These are phyloP conservation scores for Calyptomena viridis DNA, from an alignment of 2,113 vertebrate species.

Conservation along the genomic window DNA sequence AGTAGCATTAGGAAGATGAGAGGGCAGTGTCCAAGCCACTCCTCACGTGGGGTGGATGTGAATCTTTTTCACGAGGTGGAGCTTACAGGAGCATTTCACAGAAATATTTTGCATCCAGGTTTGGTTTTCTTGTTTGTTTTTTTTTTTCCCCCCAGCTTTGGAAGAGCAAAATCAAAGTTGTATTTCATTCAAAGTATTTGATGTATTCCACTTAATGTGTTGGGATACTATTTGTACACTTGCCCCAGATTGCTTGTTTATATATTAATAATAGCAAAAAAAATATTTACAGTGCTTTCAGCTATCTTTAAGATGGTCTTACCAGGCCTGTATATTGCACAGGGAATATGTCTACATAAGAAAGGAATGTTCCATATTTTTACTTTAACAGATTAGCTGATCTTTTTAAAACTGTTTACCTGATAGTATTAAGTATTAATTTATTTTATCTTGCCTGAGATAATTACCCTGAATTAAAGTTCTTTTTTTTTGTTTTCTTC, in stretches of 20 bases:
- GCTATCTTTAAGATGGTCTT: background rate
- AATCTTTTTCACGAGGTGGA: background rate
- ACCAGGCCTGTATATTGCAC: background rate
- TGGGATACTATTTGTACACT: background rate
- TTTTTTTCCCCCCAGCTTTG: background rate
- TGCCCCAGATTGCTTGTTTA: background rate
- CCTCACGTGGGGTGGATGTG: background rate
- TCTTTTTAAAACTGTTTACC: background rate
- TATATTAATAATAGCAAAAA: background rate
- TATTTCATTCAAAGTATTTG: background rate
- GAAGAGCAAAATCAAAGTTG: background rate
- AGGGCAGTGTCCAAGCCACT: background rate
- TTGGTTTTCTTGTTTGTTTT: background rate
- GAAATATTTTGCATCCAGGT: background rate
- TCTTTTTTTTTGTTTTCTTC: fast-evolving
- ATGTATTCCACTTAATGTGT: background rate
- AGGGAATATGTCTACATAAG: background rate
- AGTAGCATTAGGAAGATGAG: background rate
- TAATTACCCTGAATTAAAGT: background rate
- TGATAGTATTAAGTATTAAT: background rate
- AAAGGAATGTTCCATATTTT: background rate
- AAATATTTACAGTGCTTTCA: background rate
- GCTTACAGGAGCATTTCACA: background rate
- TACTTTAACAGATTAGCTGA: background rate
- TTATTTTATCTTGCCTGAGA: background rate